phyloP scores from a whole-genome alignment of 2,113 vertebrate species.

The Colaptes auratus region DNA sequence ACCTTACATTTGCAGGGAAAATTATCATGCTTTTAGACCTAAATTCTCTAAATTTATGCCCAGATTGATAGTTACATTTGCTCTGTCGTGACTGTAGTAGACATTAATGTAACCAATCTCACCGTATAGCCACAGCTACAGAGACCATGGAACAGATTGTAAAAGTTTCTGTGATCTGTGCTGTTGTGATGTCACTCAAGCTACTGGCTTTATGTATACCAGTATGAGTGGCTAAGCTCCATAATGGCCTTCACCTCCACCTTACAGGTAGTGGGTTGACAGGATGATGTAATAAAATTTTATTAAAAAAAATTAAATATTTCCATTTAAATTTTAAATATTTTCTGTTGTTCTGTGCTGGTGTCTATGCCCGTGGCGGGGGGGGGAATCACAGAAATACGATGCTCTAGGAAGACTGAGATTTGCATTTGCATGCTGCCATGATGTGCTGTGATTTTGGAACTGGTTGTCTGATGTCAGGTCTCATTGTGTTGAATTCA shows the following conservation, averaged over 20 bases:
- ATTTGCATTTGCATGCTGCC: neutral
- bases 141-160: neutral
- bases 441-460: neutral
- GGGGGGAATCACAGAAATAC: neutral
- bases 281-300: accelerated
- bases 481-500: neutral
- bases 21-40: neutral
- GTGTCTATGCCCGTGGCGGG: neutral
- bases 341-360: neutral
- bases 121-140: neutral
- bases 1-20: neutral
- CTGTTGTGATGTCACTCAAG: neutral
- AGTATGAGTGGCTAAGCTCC: neutral
- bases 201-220: neutral
- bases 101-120: neutral
- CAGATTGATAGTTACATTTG: neutral
- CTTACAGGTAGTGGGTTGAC: neutral
- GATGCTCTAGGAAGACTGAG: neutral
- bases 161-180: neutral
- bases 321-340: neutral
- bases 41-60: neutral
- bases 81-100: neutral
- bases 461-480: neutral
- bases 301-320: neutral
- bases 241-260: neutral